Evolutionary conservation across 2,797 vertebrate species (phyloP).

Genomic region (Astyanax mexicanus): DNA sequence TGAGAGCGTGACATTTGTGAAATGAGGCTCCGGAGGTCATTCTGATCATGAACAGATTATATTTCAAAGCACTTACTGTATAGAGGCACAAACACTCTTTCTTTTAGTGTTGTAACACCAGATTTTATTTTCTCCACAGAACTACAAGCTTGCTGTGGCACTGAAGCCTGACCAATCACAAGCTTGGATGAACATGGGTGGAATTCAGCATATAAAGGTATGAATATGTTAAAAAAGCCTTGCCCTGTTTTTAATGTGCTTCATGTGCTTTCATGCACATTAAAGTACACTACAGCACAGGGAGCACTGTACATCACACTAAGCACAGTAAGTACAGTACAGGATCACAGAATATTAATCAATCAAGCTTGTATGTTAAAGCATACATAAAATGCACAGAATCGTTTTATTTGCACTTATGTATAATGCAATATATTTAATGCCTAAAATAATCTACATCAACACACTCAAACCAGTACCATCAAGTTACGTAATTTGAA

Average conservation of each 20-base stretch:
- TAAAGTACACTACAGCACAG: too few species aligned
- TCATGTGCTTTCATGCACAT: too few species aligned
- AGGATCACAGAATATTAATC: too few species aligned
- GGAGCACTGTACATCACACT: too few species aligned
- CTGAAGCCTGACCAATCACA: conserved; percentile 94
- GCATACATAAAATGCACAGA: too few species aligned
- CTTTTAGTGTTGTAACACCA: not conserved
- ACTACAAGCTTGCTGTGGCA: conserved; percentile 89
- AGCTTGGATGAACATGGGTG: conserved; percentile 99
- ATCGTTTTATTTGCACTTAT: too few species aligned
- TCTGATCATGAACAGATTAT: not conserved
- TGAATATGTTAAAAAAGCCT: not conserved
- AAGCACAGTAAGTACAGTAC: too few species aligned
- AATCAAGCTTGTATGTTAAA: too few species aligned
- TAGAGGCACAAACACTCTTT: not conserved
- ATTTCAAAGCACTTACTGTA: not conserved
- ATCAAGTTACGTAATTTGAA: too few species aligned
- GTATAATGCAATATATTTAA: too few species aligned
- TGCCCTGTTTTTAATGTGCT: not conserved
- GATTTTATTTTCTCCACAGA: conserved; percentile 72
- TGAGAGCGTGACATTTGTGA: conserved; percentile 5
- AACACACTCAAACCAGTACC: too few species aligned
- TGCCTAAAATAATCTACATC: too few species aligned
- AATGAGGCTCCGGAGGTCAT: conserved; percentile 10
- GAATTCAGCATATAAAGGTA: conserved; percentile 98